Conservation (phyloP, 23 tunicate genomes). For the Oikopleura dioica region DNA sequence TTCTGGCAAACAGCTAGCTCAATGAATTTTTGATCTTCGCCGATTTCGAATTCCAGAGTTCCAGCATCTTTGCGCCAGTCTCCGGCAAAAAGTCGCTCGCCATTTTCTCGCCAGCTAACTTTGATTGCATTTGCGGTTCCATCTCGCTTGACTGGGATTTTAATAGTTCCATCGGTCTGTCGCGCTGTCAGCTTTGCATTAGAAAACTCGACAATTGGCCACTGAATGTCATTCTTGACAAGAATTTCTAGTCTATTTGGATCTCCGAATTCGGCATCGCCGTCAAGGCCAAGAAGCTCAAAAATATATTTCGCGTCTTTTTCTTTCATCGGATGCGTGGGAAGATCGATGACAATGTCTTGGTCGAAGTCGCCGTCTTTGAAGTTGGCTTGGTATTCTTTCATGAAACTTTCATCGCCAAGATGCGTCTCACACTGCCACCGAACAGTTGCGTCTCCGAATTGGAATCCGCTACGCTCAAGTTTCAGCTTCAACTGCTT, state of each 20-base stretch:
- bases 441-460: neutral
- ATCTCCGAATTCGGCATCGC: neutral
- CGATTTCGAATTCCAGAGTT: neutral
- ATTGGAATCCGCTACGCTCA: neutral
- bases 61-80: constrained; percentile 3
- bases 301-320: neutral
- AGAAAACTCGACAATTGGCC: neutral
- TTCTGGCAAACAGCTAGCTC: neutral
- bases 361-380: constrained; percentile 61
- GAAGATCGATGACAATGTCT: constrained; percentile 22
- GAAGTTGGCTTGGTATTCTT: constrained; percentile 36
- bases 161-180: constrained; percentile 43
- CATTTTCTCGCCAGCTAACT: constrained; percentile 5
- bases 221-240: neutral
- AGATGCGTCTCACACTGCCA: neutral
- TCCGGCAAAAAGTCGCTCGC: neutral
- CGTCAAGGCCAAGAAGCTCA: neutral
- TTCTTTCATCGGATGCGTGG: neutral
- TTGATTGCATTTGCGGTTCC: constrained; percentile 25
- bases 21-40: neutral
- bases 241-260: neutral
- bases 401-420: constrained; percentile 6
- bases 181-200: neutral
- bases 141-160: constrained; percentile 36
- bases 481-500: neutral